Evolutionary conservation across 92 coral and sea anemone species (phyloP).

Genomic region (Bergia sp.): DNA sequence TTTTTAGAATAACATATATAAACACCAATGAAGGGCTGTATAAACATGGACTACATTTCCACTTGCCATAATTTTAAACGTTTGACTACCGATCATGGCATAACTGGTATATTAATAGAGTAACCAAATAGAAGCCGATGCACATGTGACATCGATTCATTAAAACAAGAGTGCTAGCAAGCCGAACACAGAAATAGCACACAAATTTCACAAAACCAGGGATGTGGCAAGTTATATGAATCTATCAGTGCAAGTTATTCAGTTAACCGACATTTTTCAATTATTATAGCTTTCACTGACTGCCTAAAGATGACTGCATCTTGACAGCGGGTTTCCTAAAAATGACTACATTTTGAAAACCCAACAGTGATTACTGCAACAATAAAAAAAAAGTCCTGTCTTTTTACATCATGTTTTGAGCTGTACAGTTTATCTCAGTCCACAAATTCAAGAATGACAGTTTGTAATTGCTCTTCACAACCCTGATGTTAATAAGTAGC

Average conservation of each 20-base stretch:
- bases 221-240: conserved; percentile 11
- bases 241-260: neutral
- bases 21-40: too few species aligned
- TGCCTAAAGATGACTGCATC: conserved; percentile 42
- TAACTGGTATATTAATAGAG: neutral
- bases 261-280: conserved; percentile 31
- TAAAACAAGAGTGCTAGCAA: too few species aligned
- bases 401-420: neutral
- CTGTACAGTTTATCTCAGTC: neutral
- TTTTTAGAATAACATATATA: too few species aligned
- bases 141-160: neutral
- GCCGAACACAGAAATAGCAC: too few species aligned
- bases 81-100: neutral
- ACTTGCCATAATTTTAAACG: too few species aligned
- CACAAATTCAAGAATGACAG: neutral
- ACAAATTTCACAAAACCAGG: too few species aligned
- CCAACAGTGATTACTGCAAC: conserved; percentile 41
- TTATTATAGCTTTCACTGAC: conserved; percentile 49
- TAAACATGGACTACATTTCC: too few species aligned
- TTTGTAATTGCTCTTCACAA: neutral
- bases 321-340: conserved; percentile 45
- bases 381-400: conserved; percentile 6
- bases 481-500: conserved; percentile 6
- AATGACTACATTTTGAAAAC: conserved; percentile 61
- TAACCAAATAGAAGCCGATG: neutral